These are phyloP conservation scores for Agapornis canus DNA, from an alignment of 2,797 vertebrate genomes.

Conservation along the genomic window DNA sequence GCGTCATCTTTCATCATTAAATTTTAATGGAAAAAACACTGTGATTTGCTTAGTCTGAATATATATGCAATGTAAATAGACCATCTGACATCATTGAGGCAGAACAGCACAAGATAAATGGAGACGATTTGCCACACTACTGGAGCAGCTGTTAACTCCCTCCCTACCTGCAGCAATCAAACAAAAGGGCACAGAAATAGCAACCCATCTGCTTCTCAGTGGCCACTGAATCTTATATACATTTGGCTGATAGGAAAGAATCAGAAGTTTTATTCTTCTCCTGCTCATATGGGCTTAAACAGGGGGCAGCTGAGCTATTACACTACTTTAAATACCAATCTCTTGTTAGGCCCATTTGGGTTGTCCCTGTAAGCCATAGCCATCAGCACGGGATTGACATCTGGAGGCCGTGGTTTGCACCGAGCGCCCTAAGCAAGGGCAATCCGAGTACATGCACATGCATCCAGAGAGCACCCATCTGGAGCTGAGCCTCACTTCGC, in stretches of 20 bases:
- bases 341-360: neutral
- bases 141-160: slow-evolving; percentile 36
- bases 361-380: neutral
- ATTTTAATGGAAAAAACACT: slow-evolving; percentile 49
- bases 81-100: neutral
- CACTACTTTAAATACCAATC: neutral
- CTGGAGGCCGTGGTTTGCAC: neutral
- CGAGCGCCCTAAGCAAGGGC: neutral
- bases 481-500: neutral
- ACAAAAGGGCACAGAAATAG: slow-evolving; percentile 60
- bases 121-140: slow-evolving; percentile 32
- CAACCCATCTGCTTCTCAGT: slow-evolving; percentile 55
- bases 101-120: slow-evolving; percentile 9
- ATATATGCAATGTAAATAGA: slow-evolving; percentile 45
- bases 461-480: neutral
- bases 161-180: slow-evolving; percentile 33
- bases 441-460: neutral
- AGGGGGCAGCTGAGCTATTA: neutral
- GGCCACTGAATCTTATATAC: neutral
- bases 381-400: neutral
- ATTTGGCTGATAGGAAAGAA: neutral
- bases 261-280: neutral
- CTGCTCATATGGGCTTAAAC: accelerated
- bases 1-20: slow-evolving; percentile 54
- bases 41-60: slow-evolving; percentile 12